These are phyloP conservation scores for Phataginus tetradactyla DNA, from an alignment of 2,797 vertebrate species.

Conservation along the genomic window DNA sequence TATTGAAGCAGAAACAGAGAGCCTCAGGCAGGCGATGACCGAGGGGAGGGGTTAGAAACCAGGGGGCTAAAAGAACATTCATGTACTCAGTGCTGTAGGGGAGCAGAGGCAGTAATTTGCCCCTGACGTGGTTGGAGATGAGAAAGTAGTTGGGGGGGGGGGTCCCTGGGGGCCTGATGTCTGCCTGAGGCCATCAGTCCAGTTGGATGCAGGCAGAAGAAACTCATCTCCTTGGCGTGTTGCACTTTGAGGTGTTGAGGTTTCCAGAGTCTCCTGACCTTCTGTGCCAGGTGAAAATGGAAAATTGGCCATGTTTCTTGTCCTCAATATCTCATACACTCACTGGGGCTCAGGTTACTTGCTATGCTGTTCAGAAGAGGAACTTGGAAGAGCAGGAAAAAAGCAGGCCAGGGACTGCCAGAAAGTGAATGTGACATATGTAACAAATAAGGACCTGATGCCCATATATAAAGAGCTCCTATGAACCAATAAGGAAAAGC, in stretches of 20 bases:
- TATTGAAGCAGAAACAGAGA: fast-evolving
- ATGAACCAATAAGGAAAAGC: neutral
- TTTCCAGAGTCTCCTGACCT: neutral
- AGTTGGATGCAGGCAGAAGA: fast-evolving
- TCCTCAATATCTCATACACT: fast-evolving
- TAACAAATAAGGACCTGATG: neutral
- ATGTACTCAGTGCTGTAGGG: neutral
- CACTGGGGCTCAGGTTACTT: neutral
- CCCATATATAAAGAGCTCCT: neutral
- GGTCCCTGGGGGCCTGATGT: neutral
- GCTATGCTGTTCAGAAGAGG: neutral
- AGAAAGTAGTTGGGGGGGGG: fast-evolving
- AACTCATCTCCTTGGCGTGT: fast-evolving
- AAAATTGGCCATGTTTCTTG: neutral
- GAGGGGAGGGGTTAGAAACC: fast-evolving
- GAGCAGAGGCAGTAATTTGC: neutral
- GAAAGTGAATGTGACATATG: neutral
- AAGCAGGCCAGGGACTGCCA: fast-evolving
- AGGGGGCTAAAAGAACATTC: neutral
- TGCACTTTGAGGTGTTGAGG: neutral
- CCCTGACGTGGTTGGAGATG: neutral
- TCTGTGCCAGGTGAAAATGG: neutral
- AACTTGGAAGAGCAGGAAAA: neutral
- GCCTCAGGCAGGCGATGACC: fast-evolving
- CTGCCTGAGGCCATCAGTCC: fast-evolving